Evolutionary conservation across 2,888 invertebrate genomes (phyloP), one percentile per base, ranked within the genome.

Genomic region (Podotricha telesiphe): DNA sequence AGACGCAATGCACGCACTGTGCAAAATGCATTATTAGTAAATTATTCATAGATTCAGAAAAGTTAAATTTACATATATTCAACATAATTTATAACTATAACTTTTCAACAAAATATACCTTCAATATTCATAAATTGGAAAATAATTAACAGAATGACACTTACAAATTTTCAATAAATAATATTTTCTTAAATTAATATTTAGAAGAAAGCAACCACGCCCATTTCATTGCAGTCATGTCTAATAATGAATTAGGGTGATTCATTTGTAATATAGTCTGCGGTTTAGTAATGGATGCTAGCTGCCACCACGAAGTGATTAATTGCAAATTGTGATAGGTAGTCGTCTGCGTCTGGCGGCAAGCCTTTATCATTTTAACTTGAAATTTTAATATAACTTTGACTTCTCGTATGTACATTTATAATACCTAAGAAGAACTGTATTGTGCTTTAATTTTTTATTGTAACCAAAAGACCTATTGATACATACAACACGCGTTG

Each of bases 271-370:
- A 47, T 65, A 65, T 66, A 70, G 69, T 69, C 67, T 62, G 73
- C 62, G 67, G 71, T 56, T 65, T 62, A 65, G 80, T 75, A 71
- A 77, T 75, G 74, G 75, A 75, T 71, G 77, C 78, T 76, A 80
- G 81, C 80, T 78, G 77, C 75, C 70, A 77, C 74, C 75, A 73
- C 73, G 74, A 74, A 76, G 84, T 84, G 86, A 86, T 87, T 87
- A 87, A 87, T 87, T 84, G 84, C 83, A 82, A 83, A 86, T 85
- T 85, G 86, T 80, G 82, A 82, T 82, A 79, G 83, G 82, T 82
- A 79, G 81, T 83, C 79, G 81, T 77, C 78, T 79, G 75, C 75
- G 73, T 77, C 77, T 77, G 80, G 72, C 72, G 59, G 59, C 28
- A n/a, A 45, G 59, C 59, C 28, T 59, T 59, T 59, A 45, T 59